Evolutionary conservation across 2,797 vertebrate genomes (phyloP), one percentile per base, ranked within the genome.

Genomic region (Sebastes variabilis): DNA sequence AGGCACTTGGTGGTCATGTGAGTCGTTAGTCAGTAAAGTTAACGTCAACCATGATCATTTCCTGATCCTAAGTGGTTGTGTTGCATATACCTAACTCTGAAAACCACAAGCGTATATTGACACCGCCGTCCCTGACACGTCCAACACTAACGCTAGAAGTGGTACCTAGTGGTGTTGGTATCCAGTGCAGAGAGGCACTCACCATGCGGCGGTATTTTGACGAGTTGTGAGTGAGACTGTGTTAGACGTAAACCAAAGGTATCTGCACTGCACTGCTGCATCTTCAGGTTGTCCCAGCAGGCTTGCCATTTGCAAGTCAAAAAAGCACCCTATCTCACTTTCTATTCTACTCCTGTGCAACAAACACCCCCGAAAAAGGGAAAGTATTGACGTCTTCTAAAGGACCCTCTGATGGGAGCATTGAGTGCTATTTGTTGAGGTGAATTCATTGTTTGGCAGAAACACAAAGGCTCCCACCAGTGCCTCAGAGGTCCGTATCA

Each of bases 371-470:
- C 22, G 11, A 29, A 56, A 56, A 38, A 13, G n/a, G n/a, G 10
- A 67, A 77, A 25, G 20, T 56, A 67, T 16, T 68, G 22, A 72
- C 67, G 30, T 80, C 77, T 60, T 72, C 6, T 52, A 54, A 77
- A 74, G n/a, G 59, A 20, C 32, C 66, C 22, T 34, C 29, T 74
- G 68, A 59, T 66, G 62, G 75, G 56, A 72, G 25, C 25, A 22
- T 32, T 59, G 49, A 73, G 49, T 70, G 72, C 42, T 55, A 14
- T 73, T 81, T 62, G 49, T 80, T 69, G 27, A 68, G 65, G 60
- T 66, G 71, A 66, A 79, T 85, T 54, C 59, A 64, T 65, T 77
- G 60, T 77, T 69, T 72, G 68, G 73, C 81, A 61, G 22, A 65
- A 72, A 54, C 66, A 72, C 61, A 80, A 86, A 80, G 29, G 34